Evolutionary conservation across 1,140 invertebrate genomes (phyloP), one percentile per base, ranked within the genome.

Genomic region (Limonius californicus): DNA sequence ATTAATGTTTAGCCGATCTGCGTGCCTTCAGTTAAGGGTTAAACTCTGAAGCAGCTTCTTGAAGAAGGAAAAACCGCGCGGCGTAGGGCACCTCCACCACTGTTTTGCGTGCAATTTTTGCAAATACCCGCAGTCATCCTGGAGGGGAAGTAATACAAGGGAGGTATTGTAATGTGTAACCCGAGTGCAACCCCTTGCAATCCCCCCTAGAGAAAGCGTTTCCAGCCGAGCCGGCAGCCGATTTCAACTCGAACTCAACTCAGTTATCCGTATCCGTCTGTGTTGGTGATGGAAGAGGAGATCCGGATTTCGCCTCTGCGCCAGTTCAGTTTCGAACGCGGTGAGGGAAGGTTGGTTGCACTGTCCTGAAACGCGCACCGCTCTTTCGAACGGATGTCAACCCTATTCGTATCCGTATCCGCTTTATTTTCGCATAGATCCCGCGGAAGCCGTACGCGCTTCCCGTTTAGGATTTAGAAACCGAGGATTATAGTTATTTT

Each of bases 91-190:
- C 23, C 23, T 27, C 9, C 9, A 4, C 9, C 23, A 27, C 3
- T 27, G 9, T 27, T 27, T 27, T 9, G 23, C 23, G 9, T 27
- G 23, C 23, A 27, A 50, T 50, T 18, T 50, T 50, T 50, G 45
- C 20, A 21, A 50, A 50, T 50, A 50, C 20, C 45, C 45, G 45
- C 45, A 50, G 16, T 50, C 14, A 18, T 50, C 16, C 45, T 50
- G 45, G 45, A 12, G 45, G 45, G 45, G 45, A 27, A 27, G 23
- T 50, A 19, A 14, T 50, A 50, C 16, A 50, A 30, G 60, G 60
- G 60, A 61, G 54, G 60, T 50, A 61, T 61, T 61, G 60, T 61
- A 56, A 61, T 61, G 60, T 61, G 60, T 61, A 61, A 61, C 60
- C 60, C 53, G 60, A 61, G 60, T 61, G 60, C 54, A 61, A 61